Evolutionary conservation across 2,113 vertebrate genomes (phyloP), one percentile per base, ranked within the genome.

Genomic region (Equus przewalskii): DNA sequence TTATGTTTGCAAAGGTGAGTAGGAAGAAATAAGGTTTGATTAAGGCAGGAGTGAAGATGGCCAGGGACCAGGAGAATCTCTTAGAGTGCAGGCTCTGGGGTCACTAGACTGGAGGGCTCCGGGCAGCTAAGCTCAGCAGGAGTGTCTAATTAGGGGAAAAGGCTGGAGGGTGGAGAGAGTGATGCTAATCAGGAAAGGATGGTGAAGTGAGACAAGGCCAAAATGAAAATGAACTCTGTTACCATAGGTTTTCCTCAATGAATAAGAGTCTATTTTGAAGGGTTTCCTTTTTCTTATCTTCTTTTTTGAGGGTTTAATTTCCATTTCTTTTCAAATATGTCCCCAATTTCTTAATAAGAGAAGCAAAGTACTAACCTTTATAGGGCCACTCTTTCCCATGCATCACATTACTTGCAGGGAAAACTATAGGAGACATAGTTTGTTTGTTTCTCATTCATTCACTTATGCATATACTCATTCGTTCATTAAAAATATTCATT

Each of bases 261-360:
- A 85, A 49, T 69, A 36, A 49, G n/a, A 54, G 7, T 41, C 46
- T 76, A 41, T 89, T 94, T 96, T 85, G 7, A 94, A 93, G 26
- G 9, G 1, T 41, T 89, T 84, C 16, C 14, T 49, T 41, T 58
- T 75, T 33, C 49, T 79, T 75, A 46, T 75, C 54, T 62, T 96
- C n/a, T 69, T 91, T 92, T 88, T 46, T 81, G 22, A 65, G 3
- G 33, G 1, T 21, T 97, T 89, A 75, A 80, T 93, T 92, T 92
- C 26, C 1, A 26, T 91, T 84, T 93, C 36, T 72, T 88, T 91
- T 93, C 36, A 93, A 44, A 56, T 91, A 92, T 30, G 62, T 78
- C 14, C 51, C 36, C n/a, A 51, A 62, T 96, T 85, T 58, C 18
- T 91, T 85, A 60, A 33, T 41, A 82, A 33, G 44, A 5, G 30